A percentile compares a stretch with the other conserved stretches of the same genome.
Evolutionary conservation across 1,140 invertebrate genomes (phyloP).

Genomic region (Drosophila leontia): DNA sequence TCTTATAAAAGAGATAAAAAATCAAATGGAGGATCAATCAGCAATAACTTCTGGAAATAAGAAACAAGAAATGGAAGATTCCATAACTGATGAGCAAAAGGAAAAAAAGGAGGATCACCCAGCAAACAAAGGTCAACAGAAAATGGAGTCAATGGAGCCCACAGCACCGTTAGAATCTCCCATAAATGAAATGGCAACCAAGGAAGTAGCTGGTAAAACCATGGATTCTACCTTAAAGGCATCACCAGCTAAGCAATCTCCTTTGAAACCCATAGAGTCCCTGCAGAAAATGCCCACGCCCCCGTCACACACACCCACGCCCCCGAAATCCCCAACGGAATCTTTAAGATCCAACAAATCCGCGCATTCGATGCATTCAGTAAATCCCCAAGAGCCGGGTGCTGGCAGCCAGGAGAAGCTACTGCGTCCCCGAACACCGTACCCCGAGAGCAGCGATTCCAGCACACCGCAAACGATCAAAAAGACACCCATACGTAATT

Average conservation of each 20-base stretch:
- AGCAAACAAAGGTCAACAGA: not conserved
- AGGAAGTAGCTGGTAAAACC: not conserved
- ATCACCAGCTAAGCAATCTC: constrained; percentile 14
- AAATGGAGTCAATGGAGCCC: constrained; percentile 10
- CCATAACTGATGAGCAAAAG: not conserved
- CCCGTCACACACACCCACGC: constrained; percentile 36
- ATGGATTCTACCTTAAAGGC: not conserved
- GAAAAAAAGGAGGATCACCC: not conserved
- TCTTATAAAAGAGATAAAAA: not conserved
- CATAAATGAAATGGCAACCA: not conserved
- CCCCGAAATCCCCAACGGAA: constrained; percentile 51
- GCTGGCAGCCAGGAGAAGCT: constrained; percentile 50
- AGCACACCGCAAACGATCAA: constrained; percentile 77
- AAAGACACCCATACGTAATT: constrained; percentile 73
- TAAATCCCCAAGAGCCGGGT: constrained; percentile 3
- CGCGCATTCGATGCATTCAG: constrained; percentile 26
- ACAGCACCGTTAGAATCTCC: constrained; percentile 25
- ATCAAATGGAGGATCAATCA: not conserved
- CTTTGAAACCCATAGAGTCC: constrained; percentile 15
- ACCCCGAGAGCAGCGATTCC: constrained; percentile 69
- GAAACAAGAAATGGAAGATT: not conserved
- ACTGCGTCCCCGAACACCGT: constrained; percentile 71
- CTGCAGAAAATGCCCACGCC: constrained; percentile 59
- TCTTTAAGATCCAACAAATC: constrained; percentile 51
- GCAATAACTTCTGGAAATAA: not conserved